Evolutionary conservation across 2,888 invertebrate genomes (phyloP).

Genomic region (Xestia c-nigrum): DNA sequence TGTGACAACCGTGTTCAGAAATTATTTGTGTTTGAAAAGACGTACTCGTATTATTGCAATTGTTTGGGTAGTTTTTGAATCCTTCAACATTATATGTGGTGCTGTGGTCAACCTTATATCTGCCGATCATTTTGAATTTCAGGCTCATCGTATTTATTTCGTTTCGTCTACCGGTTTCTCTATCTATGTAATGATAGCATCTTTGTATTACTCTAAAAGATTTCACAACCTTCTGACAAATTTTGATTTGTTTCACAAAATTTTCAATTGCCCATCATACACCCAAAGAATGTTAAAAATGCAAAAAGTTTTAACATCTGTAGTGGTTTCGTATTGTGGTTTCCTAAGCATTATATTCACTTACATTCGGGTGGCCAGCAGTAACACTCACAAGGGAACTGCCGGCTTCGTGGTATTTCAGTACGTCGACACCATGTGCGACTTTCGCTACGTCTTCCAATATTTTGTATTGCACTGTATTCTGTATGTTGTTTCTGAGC

Average conservation of each 20-base stretch:
- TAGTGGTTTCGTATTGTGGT: slow-evolving; percentile 5
- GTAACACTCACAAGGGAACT: not conserved
- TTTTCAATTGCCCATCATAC: slow-evolving; percentile 41
- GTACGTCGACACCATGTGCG: slow-evolving; percentile 52
- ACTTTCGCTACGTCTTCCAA: slow-evolving; percentile 66
- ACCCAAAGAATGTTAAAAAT: slow-evolving; percentile 33
- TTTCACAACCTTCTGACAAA: slow-evolving; percentile 52
- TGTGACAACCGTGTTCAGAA: slow-evolving; percentile 64
- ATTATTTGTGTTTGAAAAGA: slow-evolving; percentile 55
- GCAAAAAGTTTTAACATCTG: slow-evolving; percentile 37
- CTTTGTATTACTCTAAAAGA: slow-evolving; percentile 45
- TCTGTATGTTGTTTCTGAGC: slow-evolving; percentile 68
- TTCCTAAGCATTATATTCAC: slow-evolving; percentile 10
- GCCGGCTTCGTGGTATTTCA: not conserved
- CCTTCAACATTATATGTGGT: not conserved
- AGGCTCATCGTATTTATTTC: slow-evolving; percentile 45
- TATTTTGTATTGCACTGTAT: slow-evolving; percentile 64
- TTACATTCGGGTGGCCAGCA: not conserved
- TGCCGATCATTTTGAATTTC: not conserved
- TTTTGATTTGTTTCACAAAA: slow-evolving; percentile 41
- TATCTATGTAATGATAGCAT: slow-evolving; percentile 38
- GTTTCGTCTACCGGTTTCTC: slow-evolving; percentile 50
- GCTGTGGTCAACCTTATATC: not conserved
- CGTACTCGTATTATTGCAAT: slow-evolving; percentile 34
- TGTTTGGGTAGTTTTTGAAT: slow-evolving; percentile 39